phyloP scores from a whole-genome alignment of 2,113 vertebrate species.

The Naja naja region DNA sequence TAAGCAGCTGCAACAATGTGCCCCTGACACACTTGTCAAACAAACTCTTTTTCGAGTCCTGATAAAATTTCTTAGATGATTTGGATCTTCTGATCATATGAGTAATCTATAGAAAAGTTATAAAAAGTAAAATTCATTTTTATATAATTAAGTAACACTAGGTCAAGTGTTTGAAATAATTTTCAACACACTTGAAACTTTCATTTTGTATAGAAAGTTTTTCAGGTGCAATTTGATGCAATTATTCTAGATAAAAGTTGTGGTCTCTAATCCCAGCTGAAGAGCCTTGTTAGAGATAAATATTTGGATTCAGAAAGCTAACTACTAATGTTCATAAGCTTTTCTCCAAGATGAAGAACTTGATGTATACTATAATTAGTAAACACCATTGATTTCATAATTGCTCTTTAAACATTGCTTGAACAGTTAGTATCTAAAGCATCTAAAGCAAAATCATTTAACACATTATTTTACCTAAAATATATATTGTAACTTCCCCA shows the following conservation, averaged over 20 bases:
- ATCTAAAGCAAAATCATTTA: background rate
- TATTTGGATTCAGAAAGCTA: background rate
- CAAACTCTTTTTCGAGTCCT: background rate
- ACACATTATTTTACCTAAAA: background rate
- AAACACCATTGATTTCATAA: background rate
- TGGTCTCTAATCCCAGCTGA: background rate
- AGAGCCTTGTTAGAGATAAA: background rate
- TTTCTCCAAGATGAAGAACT: background rate
- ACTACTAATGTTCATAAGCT: background rate
- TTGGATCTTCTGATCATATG: background rate
- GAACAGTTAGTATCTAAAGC: background rate
- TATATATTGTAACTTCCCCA: slow-evolving; percentile 7
- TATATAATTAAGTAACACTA: background rate
- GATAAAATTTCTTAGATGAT: background rate
- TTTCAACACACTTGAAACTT: background rate
- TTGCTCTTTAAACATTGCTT: background rate
- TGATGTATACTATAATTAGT: background rate
- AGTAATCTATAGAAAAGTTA: background rate
- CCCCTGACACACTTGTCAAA: no score
- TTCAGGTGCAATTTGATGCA: background rate
- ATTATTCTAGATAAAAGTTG: background rate
- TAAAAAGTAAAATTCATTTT: background rate
- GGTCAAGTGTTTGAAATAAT: background rate
- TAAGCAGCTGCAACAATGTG: background rate
- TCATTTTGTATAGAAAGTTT: background rate